Evolutionary conservation across 2,113 vertebrate genomes (phyloP), one percentile per base, ranked within the genome.

Genomic region (Corydoras sp.): DNA sequence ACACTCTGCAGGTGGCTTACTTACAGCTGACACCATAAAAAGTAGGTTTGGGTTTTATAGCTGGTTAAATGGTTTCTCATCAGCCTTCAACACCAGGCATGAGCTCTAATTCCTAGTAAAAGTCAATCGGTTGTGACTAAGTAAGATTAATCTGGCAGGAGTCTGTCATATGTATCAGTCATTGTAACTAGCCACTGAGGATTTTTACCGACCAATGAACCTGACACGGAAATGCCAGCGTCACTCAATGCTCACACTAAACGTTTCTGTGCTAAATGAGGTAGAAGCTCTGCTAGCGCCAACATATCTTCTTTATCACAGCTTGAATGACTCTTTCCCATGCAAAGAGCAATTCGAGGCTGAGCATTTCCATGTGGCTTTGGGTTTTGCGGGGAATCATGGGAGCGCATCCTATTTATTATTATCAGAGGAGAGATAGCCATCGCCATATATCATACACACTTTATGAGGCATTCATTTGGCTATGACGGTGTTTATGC

Each of bases 251-350:
- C 80, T 79, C 75, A 75, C 78, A n/a, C 83, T 90, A 89, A 90
- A 83, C 80, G 78, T 72, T 90, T 81, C 85, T 82, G 83, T 85
- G 85, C 77, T 89, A 88, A 90, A 89, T 90, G 89, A 88, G 85
- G 82, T 88, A 89, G 84, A 85, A 56, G 10, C 54, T 14, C 54
- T 56, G 54, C 54, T 56, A 56, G 54, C 54, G 14, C n/a, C 54
- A n/a, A 13, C n/a, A 13, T 56, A 84, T 85, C 81, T 65, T 48
- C 62, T 76, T 81, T 81, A 87, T 89, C 88, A 84, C 72, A 76
- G 15, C 81, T 71, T 68, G 65, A 77, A 84, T 82, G 59, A 81
- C 83, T 83, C 83, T 76, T 81, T 88, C 86, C 78, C 85, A 88
- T 81, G 84, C 83, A 81, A 85, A 82, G 77, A 74, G 72, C 50